Evolutionary conservation across 2,113 vertebrate species (phyloP).

Genomic region (Grus americana): DNA sequence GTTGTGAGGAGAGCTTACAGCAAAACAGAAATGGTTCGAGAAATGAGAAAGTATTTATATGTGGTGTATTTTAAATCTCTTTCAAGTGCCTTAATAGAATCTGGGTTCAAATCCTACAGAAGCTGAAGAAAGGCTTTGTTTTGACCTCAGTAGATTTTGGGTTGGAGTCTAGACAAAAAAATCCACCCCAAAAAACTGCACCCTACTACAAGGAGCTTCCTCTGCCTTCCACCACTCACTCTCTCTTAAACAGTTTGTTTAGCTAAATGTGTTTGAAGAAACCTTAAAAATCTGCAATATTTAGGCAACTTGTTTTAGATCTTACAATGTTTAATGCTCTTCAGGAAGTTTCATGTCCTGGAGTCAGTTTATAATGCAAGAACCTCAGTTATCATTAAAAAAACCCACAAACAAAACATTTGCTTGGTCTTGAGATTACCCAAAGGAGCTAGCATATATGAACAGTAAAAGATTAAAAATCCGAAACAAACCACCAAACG

Average conservation of each 20-base stretch:
- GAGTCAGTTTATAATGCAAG: not conserved
- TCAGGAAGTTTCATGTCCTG: not conserved
- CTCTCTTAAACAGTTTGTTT: not conserved
- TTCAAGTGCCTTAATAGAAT: not conserved
- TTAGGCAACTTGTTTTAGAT: not conserved
- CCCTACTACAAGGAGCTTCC: not conserved
- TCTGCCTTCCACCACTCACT: fast-evolving
- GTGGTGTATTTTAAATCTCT: not conserved
- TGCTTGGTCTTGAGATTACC: not conserved
- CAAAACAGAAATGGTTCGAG: not conserved
- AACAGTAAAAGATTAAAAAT: not conserved
- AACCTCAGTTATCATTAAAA: not conserved
- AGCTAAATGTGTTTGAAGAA: not conserved
- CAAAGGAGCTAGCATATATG: not conserved
- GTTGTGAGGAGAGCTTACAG: not conserved
- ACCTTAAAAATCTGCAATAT: not conserved
- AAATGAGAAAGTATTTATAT: not conserved
- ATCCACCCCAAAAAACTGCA: too few relatives aligned
- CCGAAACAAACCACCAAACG: not conserved
- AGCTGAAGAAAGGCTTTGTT: not conserved
- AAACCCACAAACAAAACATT: too few relatives aligned
- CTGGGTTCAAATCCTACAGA: not conserved
- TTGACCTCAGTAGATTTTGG: not conserved
- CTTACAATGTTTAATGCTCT: not conserved
- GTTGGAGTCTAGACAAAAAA: not conserved